Evolutionary conservation across 2,888 invertebrate species (phyloP).

Genomic region (Harpalus rubripes): DNA sequence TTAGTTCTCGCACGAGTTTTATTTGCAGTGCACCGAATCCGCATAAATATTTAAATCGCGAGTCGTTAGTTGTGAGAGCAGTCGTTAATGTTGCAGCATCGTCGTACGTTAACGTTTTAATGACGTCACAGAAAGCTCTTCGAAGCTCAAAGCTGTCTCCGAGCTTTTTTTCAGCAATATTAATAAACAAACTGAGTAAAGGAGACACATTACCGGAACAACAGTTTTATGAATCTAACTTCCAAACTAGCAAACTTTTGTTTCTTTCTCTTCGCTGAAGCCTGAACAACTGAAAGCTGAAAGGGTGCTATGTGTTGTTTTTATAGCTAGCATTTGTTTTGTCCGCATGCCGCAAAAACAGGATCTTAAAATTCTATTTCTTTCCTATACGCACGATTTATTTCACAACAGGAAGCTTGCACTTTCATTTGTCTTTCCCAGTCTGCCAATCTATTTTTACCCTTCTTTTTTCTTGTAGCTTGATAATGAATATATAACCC

Average conservation of each 20-base stretch:
- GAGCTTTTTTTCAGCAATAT: constrained; percentile 46
- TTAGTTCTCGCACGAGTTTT: constrained; percentile 16
- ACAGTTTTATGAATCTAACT: constrained; percentile 52
- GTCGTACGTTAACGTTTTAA: constrained; percentile 30
- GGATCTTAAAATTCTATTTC: constrained; percentile 19
- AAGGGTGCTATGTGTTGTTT: constrained; percentile 41
- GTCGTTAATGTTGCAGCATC: not conserved
- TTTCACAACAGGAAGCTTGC: not conserved
- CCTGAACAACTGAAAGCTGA: constrained; percentile 8
- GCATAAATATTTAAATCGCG: constrained; percentile 36
- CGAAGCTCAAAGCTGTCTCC: constrained; percentile 12
- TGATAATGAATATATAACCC: not conserved
- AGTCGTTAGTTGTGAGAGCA: constrained; percentile 28
- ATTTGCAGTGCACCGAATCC: constrained; percentile 43
- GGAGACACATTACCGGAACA: constrained; percentile 42
- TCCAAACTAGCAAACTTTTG: constrained; percentile 46
- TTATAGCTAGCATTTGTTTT: constrained; percentile 33
- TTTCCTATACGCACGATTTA: constrained; percentile 2
- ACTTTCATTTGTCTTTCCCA: not conserved
- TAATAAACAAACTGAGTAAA: constrained; percentile 56
- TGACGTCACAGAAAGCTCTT: constrained; percentile 10
- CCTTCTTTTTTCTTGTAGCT: not conserved
- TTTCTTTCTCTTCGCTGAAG: constrained; percentile 1
- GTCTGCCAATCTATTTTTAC: not conserved
- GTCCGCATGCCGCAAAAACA: constrained; percentile 6